These are phyloP conservation scores for Embiotoca jacksoni DNA, from an alignment of 2,113 vertebrate genomes.

Conservation along the genomic window DNA sequence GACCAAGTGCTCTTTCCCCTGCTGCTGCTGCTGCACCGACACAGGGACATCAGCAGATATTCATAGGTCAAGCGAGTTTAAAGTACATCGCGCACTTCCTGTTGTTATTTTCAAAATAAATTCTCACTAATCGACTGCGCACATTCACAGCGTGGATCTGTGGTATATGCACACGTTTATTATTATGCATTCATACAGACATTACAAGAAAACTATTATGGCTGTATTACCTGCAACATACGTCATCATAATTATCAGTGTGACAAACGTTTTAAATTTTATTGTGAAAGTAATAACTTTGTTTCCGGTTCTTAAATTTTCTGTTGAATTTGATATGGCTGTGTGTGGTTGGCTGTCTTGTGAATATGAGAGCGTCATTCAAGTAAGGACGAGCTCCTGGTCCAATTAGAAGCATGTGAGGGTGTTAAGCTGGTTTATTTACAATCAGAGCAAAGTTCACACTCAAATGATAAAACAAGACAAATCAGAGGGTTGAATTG, in stretches of 20 bases:
- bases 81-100: fast-evolving
- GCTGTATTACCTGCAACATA: neutral
- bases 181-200: neutral
- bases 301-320: neutral
- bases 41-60: neutral
- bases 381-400: neutral
- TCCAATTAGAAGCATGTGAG: conserved; percentile 44
- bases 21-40: neutral
- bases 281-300: conserved; percentile 35
- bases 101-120: conserved; percentile 55
- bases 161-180: no score
- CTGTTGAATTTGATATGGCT: neutral
- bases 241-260: no score
- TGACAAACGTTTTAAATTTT: neutral
- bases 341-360: conserved; percentile 5
- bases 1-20: conserved; percentile 18
- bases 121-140: no score
- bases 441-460: conserved; percentile 26
- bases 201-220: fast-evolving
- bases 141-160: no score
- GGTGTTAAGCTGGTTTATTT: conserved; percentile 5
- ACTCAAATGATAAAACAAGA: conserved; percentile 4
- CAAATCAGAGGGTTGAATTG: neutral
- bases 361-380: neutral
- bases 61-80: conserved; percentile 4